Conservation (phyloP, 2,113 vertebrate genomes). For the Hepsetus odoe region DNA sequence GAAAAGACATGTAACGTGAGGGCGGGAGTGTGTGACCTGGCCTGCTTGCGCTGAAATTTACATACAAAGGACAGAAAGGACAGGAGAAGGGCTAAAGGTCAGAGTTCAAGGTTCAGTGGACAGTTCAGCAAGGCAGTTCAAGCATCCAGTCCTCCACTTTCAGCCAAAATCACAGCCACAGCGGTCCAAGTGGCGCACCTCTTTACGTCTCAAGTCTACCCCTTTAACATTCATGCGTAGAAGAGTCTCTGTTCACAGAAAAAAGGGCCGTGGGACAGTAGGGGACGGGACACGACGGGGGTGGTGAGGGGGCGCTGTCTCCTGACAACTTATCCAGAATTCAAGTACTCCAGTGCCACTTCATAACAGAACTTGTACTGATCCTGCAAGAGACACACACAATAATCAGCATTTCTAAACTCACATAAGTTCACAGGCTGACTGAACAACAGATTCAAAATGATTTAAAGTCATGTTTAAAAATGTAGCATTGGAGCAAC, state of each 20-base stretch:
- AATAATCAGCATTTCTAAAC: neutral
- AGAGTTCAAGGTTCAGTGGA: conserved; percentile 32
- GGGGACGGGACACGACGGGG: neutral
- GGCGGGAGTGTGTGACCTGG: conserved; percentile 33
- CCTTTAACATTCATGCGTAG: conserved; percentile 50
- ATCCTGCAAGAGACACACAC: conserved; percentile 76
- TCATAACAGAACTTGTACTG: conserved; percentile 99
- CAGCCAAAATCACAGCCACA: conserved; percentile 5
- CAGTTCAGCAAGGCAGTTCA: conserved; percentile 51
- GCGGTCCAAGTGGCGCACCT: conserved; percentile 28
- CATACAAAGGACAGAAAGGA: conserved; percentile 39
- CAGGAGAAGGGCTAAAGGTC: neutral
- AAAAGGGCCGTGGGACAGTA: conserved; percentile 20
- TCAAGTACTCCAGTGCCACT: conserved; percentile 96
- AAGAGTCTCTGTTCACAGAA: conserved; percentile 36
- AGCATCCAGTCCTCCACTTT: conserved; percentile 36
- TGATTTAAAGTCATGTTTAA: no score
- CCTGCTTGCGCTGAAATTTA: conserved; percentile 48
- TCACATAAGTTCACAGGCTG: neutral
- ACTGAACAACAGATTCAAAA: neutral
- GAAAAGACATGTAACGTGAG: neutral
- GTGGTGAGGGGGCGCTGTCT: neutral
- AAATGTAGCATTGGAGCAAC: no score
- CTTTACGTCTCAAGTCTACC: conserved; percentile 37
- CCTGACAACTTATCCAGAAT: conserved; percentile 81